phyloP scores from a whole-genome alignment of 1,140 invertebrate genomes.

The Anoplolepis gracilipes region DNA sequence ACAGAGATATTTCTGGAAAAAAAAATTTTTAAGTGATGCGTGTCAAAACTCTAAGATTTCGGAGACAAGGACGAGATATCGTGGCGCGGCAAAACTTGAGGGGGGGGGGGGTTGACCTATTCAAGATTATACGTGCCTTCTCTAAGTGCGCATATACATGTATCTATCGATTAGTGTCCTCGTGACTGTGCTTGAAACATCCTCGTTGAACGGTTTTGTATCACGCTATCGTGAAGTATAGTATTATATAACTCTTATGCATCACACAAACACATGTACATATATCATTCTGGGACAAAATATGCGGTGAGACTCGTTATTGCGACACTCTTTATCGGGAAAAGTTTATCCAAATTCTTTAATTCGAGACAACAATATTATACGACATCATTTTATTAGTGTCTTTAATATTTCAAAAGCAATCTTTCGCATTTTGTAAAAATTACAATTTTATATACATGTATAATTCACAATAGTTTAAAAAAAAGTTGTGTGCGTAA shows the following conservation, averaged over 20 bases:
- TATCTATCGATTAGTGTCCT: conserved; percentile 31
- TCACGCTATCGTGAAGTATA: conserved; percentile 43
- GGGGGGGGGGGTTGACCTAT: conserved; percentile 27
- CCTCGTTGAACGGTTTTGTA: conserved; percentile 10
- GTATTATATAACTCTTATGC: conserved; percentile 16
- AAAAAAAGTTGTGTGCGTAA: no score
- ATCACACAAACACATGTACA: not conserved
- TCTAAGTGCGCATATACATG: conserved; percentile 18
- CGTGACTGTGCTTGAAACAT: conserved; percentile 21
- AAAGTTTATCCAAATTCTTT: not conserved
- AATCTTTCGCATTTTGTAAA: not conserved
- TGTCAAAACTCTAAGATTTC: not conserved
- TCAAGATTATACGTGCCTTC: conserved; percentile 27
- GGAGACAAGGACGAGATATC: conserved; percentile 33
- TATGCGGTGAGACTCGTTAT: not conserved
- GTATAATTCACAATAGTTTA: no score
- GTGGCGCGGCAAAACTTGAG: not conserved
- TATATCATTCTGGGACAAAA: not conserved
- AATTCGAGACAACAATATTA: not conserved
- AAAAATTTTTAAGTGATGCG: not conserved
- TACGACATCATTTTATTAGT: not conserved
- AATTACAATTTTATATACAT: no score
- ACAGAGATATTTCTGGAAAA: no score
- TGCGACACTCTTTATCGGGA: not conserved
- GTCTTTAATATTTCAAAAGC: not conserved